phyloP scores from a whole-genome alignment of 2,888 invertebrate genomes.

The Deilephila elpenor region DNA sequence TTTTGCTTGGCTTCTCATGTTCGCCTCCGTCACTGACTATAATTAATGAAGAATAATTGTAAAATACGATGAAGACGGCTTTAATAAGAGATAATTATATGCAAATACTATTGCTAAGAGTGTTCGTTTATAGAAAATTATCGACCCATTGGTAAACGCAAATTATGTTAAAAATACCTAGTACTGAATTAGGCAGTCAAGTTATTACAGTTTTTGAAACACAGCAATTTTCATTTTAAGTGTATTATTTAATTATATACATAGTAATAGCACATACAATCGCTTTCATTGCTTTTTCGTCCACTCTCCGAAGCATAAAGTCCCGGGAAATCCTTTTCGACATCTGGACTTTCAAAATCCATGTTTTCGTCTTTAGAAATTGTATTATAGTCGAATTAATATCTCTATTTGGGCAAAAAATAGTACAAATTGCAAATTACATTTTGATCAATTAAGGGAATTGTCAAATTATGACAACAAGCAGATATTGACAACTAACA shows the following conservation, averaged over 20 bases:
- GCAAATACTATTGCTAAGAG: too few species aligned
- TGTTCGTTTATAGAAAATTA: too few species aligned
- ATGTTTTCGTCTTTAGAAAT: constrained; percentile 64
- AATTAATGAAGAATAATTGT: constrained; percentile 5
- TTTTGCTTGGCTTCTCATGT: constrained; percentile 91
- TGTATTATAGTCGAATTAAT: constrained; percentile 28
- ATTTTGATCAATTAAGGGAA: not conserved
- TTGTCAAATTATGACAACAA: constrained; percentile 16
- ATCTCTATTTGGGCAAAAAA: not conserved
- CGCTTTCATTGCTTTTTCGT: constrained; percentile 91
- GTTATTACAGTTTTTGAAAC: not conserved
- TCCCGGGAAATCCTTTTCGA: constrained; percentile 95
- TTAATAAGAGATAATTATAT: too few species aligned
- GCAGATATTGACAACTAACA: too few species aligned
- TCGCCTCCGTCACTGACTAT: constrained; percentile 93
- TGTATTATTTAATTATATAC: not conserved
- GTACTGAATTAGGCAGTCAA: not conserved
- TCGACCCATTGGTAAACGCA: not conserved
- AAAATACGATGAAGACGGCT: not conserved
- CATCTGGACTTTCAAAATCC: constrained; percentile 95
- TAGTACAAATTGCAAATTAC: not conserved
- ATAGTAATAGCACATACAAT: constrained; percentile 86
- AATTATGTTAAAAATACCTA: not conserved
- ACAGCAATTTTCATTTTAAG: not conserved
- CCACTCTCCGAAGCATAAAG: constrained; percentile 92